Evolutionary conservation across 2,113 vertebrate species (phyloP).

Genomic region (Hylia prasina): DNA sequence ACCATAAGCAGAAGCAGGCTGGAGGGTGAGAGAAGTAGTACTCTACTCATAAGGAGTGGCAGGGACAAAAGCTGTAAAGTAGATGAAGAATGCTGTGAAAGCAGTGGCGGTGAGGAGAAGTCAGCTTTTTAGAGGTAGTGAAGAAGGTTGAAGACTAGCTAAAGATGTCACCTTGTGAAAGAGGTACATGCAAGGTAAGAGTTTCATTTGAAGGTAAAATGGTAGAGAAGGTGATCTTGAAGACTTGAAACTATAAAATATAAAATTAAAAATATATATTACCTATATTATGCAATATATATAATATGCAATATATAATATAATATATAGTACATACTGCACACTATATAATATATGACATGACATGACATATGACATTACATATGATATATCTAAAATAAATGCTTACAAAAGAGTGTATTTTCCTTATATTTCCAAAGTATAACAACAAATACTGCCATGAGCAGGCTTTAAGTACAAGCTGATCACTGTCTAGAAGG

Average conservation of each 20-base stretch:
- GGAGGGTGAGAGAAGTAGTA: neutral
- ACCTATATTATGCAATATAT: neutral
- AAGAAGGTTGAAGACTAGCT: neutral
- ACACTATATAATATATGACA: too few species aligned
- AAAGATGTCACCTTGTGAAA: neutral
- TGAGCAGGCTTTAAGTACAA: neutral
- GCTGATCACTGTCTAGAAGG: neutral
- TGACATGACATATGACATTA: too few species aligned
- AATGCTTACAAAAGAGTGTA: neutral
- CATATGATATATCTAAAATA: neutral
- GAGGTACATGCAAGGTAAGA: neutral
- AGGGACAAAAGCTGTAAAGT: neutral
- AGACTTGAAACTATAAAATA: neutral
- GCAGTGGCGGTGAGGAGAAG: neutral
- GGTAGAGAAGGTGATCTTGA: neutral
- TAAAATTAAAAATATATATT: neutral
- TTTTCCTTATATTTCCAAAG: neutral
- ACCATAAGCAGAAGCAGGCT: neutral
- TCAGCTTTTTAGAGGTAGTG: neutral
- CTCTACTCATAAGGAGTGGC: neutral
- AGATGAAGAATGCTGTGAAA: neutral
- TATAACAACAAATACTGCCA: neutral
- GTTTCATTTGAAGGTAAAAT: neutral
- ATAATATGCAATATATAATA: neutral
- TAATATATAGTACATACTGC: too few species aligned